Conservation (phyloP, 2,113 vertebrate genomes). For the Mesocricetus auratus region DNA sequence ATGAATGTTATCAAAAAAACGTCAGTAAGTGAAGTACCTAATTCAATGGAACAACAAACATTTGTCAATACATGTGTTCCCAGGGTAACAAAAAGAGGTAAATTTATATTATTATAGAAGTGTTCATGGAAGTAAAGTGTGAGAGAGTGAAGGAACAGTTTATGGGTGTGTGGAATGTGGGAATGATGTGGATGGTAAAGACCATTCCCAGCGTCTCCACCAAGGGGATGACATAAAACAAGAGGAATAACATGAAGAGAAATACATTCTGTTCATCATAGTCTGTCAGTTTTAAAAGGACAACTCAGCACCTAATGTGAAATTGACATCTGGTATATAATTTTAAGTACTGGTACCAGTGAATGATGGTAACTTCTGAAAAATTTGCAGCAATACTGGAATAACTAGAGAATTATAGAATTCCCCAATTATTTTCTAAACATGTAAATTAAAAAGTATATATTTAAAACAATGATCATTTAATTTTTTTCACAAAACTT, state of each 20-base stretch:
- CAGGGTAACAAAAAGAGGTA: background rate
- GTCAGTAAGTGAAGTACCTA: background rate
- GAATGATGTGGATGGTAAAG: background rate
- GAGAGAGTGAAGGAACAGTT: background rate
- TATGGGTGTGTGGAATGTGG: background rate
- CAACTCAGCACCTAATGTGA: background rate
- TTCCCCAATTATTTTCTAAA: background rate
- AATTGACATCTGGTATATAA: background rate
- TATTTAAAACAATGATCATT: background rate
- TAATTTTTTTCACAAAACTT: background rate
- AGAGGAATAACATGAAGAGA: background rate
- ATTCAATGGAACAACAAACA: too few relatives aligned
- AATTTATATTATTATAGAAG: background rate
- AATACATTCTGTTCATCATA: background rate
- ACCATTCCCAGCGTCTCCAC: too few relatives aligned
- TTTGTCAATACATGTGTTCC: too few relatives aligned
- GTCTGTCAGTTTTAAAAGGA: background rate
- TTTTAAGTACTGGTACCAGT: background rate
- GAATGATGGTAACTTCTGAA: background rate
- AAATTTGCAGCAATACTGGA: background rate
- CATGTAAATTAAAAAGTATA: background rate
- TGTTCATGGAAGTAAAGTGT: background rate
- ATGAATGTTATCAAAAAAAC: background rate
- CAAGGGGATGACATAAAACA: background rate
- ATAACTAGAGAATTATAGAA: background rate